Percentiles rank a stretch among this genome's conserved stretches.
Conservation (phyloP, 2,113 vertebrate species). For the Neogobius melanostomus region DNA sequence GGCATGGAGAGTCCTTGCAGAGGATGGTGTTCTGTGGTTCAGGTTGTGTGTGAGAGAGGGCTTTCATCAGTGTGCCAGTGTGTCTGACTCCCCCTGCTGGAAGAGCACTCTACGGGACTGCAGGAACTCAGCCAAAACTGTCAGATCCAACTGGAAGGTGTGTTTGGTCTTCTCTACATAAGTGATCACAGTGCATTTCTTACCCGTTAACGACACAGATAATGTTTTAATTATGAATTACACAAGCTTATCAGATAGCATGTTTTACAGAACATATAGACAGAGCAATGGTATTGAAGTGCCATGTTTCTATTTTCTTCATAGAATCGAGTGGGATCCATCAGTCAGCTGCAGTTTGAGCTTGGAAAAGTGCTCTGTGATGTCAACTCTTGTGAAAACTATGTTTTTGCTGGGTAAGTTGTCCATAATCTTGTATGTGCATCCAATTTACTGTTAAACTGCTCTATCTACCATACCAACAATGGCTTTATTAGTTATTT, state of each 20-base stretch:
- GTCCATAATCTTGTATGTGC: not conserved
- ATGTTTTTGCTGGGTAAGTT: conserved; percentile 89
- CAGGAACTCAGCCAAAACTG: conserved; percentile 75
- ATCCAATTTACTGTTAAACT: rapidly evolving
- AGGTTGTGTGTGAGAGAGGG: conserved; percentile 85
- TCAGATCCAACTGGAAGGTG: conserved; percentile 97
- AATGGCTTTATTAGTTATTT: too few species aligned
- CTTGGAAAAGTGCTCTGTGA: conserved; percentile 87
- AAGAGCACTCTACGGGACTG: conserved; percentile 86
- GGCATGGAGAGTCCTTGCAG: conserved; percentile 88
- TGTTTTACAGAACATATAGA: not conserved
- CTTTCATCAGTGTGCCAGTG: conserved; percentile 72
- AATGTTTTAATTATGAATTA: not conserved
- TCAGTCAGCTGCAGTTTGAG: conserved; percentile 88
- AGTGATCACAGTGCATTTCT: not conserved
- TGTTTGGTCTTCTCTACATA: not conserved
- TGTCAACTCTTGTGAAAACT: conserved; percentile 82
- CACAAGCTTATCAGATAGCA: not conserved
- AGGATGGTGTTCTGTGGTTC: conserved; percentile 92
- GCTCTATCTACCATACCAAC: too few species aligned
- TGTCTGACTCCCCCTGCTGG: conserved; percentile 89
- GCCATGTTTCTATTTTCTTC: not conserved
- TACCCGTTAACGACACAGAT: not conserved
- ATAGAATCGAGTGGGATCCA: conserved; percentile 87
- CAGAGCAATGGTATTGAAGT: not conserved